A percentile compares a stretch with the other conserved stretches of the same genome.
Evolutionary conservation across 2,797 vertebrate genomes (phyloP).

Genomic region (Lagocephalus sceleratus): DNA sequence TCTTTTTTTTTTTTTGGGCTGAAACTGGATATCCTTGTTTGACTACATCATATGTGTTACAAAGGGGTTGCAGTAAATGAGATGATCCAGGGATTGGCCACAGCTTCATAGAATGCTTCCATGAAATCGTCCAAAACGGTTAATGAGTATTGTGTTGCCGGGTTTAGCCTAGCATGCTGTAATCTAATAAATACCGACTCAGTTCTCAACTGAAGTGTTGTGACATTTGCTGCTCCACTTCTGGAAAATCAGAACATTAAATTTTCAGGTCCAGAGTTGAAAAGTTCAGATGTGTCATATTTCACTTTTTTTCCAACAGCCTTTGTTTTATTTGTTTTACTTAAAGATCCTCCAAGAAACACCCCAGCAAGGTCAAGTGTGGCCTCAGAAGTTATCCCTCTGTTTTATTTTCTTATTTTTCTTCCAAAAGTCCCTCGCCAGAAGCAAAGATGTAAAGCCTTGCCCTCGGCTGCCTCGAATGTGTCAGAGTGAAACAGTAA

Average conservation of each 20-base stretch:
- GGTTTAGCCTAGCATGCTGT: constrained; percentile 17
- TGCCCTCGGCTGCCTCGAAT: constrained; percentile 35
- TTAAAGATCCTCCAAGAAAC: constrained; percentile 12
- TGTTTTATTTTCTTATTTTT: constrained; percentile 24
- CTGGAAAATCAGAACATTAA: constrained; percentile 9
- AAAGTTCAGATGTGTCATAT: constrained; percentile 25
- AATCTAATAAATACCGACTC: constrained; percentile 35
- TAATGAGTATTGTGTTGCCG: constrained; percentile 9
- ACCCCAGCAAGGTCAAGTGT: constrained; percentile 32
- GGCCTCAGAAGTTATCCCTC: constrained; percentile 15
- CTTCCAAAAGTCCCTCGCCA: constrained; percentile 34
- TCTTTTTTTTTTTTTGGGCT: neutral
- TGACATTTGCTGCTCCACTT: neutral
- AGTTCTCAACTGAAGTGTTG: neutral
- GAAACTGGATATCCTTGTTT: constrained; percentile 7
- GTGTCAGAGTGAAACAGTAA: constrained; percentile 57
- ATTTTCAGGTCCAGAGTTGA: constrained; percentile 25
- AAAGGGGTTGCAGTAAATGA: constrained; percentile 8
- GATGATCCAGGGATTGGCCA: constrained; percentile 3
- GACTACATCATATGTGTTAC: constrained; percentile 22
- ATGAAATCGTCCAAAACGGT: constrained; percentile 10
- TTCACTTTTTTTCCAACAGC: constrained; percentile 21
- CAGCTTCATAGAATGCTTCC: constrained; percentile 2
- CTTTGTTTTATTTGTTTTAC: constrained; percentile 4
- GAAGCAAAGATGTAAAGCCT: constrained; percentile 18